Percentiles rank a stretch among this genome's conserved stretches.
Evolutionary conservation across 1,140 invertebrate species (phyloP).

Genomic region (Trichonephila inaurata): DNA sequence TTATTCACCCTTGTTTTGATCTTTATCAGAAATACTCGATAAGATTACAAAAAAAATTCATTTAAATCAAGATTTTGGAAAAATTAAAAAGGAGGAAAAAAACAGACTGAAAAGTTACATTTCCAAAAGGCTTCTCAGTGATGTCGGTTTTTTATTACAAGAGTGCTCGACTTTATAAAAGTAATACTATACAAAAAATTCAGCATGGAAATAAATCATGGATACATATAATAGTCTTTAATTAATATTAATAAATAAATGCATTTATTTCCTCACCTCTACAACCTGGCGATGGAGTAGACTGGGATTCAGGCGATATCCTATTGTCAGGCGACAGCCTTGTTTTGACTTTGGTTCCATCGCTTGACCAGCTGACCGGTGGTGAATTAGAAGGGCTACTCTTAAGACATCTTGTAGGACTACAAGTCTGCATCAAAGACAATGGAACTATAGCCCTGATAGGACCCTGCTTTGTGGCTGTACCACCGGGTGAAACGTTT

Average conservation of each 20-base stretch:
- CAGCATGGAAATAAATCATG: not conserved
- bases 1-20: conserved; percentile 8
- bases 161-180: not conserved
- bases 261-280: conserved; percentile 47
- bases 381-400: conserved; percentile 73
- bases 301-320: conserved; percentile 75
- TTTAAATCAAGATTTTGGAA: not conserved
- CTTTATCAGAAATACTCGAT: not conserved
- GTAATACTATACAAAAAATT: not conserved
- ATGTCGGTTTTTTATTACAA: not conserved
- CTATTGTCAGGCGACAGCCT: conserved; percentile 74
- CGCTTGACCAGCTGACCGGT: conserved; percentile 58
- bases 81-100: not conserved
- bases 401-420: conserved; percentile 75
- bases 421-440: conserved; percentile 77
- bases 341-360: conserved; percentile 73
- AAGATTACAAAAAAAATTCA: not conserved
- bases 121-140: not conserved
- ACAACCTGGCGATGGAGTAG: conserved; percentile 46
- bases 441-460: conserved; percentile 78
- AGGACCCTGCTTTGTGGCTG: conserved; percentile 75
- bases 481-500: conserved; percentile 77
- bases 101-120: not conserved
- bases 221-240: not conserved
- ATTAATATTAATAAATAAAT: not conserved